These are phyloP conservation scores for Drosophila nigromelanica DNA, from an alignment of 1,140 invertebrate genomes.

Conservation along the genomic window DNA sequence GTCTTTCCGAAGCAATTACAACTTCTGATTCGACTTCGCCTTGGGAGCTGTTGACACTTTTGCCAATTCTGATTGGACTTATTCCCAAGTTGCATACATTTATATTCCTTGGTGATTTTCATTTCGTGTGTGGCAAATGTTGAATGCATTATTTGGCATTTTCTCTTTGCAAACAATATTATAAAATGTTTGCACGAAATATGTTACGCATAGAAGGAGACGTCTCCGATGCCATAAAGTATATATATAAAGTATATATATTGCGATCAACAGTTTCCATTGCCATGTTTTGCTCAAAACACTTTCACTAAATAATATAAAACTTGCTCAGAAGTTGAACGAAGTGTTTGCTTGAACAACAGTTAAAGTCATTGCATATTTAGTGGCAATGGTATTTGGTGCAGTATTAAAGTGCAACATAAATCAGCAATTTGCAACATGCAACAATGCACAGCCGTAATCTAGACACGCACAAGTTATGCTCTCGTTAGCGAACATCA, in stretches of 20 bases:
- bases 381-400: constrained; percentile 8
- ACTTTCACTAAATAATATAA: constrained; percentile 12
- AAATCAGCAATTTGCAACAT: constrained; percentile 72
- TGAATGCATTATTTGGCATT: neutral
- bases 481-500: constrained; percentile 77
- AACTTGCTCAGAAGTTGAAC: neutral
- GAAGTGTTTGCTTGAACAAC: constrained; percentile 6
- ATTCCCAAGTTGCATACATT: neutral
- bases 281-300: neutral
- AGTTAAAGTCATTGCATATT: constrained; percentile 22
- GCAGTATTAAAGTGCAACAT: constrained; percentile 42
- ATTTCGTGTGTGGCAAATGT: neutral
- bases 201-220: too few relatives aligned
- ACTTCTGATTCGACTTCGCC: constrained; percentile 10
- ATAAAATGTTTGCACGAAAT: neutral
- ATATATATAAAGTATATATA: too few relatives aligned
- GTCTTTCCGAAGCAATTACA: constrained; percentile 29
- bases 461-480: constrained; percentile 64
- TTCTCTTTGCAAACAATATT: neutral
- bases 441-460: constrained; percentile 42
- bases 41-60: constrained; percentile 10
- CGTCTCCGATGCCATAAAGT: too few relatives aligned
- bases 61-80: neutral
- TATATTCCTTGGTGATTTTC: neutral
- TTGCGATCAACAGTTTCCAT: neutral